Base-by-base conservation (phyloP, 92 coral and sea anemone species). In the Parazoanthus swiftii region DNA sequence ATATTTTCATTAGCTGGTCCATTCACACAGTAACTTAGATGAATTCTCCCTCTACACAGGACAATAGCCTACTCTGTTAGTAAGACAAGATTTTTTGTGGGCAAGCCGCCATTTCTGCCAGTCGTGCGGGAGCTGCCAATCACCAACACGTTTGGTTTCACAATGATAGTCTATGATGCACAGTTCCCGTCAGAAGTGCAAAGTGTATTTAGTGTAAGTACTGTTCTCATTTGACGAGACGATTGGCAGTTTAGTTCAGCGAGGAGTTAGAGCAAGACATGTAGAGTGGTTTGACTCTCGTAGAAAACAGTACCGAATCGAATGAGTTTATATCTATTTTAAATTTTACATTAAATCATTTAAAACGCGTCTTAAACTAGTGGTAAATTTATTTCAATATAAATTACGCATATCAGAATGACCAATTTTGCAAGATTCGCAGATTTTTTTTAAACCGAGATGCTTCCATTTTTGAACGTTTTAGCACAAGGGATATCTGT, bases 21-120 rank as follows among this genome's bases (percentile, higher is more conserved):
- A 54, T 63, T 63, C 70, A 63, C 26, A 0, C 26, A 18, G 70
- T 58, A 58, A 58, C 66, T 67, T 42, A 37, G 11, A 15, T 51
- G 21, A 20, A 39, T 71, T 86, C 33, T 72, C 25, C 77, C 77
- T 84, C 74, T 50, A 20, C 86, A 25, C 89, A 97, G 99, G 90
- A 95, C 99, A 42, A 93, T 97, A 82, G 99, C 99, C 77, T 97
- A 97, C 84, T 97, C 99, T 78, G 99, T 97, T 73, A 97, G 98
- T 89, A 97, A 97, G 88, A 97, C 99, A 88, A 91, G 99, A 85
- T 97, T 97, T 91, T 95, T 91, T 80, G 96, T 97, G 23, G 98
- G 98, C 88, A 89, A 91, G 84, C 93, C 99, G 71, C 98, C 98
- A 23, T 97, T 92, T 94, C 89, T 91, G 79, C 98, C 99, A 26